Evolutionary conservation across 2,797 vertebrate species (phyloP).

Genomic region (Manis pentadactyla): DNA sequence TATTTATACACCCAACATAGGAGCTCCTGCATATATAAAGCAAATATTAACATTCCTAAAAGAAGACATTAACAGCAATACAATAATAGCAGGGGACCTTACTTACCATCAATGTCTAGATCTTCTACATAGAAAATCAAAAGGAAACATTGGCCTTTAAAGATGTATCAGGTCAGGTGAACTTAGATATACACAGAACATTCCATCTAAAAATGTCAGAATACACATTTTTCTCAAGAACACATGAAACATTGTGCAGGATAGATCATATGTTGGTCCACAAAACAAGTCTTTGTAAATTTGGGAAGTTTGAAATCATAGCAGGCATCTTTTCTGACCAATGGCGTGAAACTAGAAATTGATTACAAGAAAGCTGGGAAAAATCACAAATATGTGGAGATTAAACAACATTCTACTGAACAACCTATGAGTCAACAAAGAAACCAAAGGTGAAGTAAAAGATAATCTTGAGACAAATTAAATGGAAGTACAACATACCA

Average conservation of each 20-base stretch:
- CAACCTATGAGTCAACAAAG: not conserved
- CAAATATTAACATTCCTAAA: not conserved
- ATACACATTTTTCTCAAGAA: not conserved
- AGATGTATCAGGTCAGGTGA: not conserved
- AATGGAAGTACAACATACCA: not conserved
- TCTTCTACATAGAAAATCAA: not conserved
- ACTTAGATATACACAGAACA: not conserved
- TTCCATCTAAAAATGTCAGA: not conserved
- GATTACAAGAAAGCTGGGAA: not conserved
- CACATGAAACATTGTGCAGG: not conserved
- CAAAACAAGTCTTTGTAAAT: not conserved
- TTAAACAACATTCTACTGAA: not conserved
- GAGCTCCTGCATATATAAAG: not conserved
- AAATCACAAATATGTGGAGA: not conserved
- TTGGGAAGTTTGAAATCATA: not conserved
- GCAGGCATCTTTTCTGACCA: not conserved
- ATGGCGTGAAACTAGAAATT: not conserved
- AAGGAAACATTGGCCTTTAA: not conserved
- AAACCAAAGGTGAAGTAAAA: not conserved
- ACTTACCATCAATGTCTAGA: not conserved
- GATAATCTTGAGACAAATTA: not conserved
- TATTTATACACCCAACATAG: not conserved
- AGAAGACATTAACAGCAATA: not conserved
- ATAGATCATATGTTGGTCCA: not conserved
- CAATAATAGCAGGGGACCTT: not conserved